phyloP scores from a whole-genome alignment of 2,888 invertebrate species.

The Unio delphinus region DNA sequence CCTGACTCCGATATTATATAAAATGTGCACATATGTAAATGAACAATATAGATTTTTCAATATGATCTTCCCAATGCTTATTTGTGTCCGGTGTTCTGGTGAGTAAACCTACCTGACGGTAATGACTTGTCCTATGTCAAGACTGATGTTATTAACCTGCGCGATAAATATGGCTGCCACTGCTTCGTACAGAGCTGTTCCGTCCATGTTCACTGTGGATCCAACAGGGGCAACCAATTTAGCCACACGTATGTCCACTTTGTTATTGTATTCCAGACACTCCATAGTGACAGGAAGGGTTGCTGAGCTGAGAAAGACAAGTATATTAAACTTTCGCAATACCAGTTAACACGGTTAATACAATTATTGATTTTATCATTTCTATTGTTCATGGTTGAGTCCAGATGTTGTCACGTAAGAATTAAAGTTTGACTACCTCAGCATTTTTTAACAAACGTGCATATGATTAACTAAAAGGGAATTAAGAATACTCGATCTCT shows the following conservation, averaged over 20 bases:
- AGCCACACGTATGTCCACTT: slow-evolving; percentile 85
- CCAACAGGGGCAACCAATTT: slow-evolving; percentile 92
- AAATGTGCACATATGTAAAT: background rate
- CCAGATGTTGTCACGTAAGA: no score
- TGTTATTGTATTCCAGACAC: slow-evolving; percentile 87
- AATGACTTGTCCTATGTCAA: slow-evolving; percentile 87
- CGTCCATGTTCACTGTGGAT: slow-evolving; percentile 77
- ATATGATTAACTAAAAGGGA: no score
- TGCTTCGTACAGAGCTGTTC: slow-evolving; percentile 82
- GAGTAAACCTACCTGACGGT: slow-evolving; percentile 85
- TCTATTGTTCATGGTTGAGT: no score
- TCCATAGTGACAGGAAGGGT: slow-evolving; percentile 90
- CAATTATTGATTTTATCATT: no score
- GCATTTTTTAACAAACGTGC: no score
- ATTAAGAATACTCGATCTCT: no score
- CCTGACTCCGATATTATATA: no score
- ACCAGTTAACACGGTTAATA: no score
- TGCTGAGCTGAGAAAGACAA: slow-evolving; percentile 79
- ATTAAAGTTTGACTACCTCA: no score
- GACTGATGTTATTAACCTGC: slow-evolving; percentile 85
- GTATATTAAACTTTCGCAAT: background rate
- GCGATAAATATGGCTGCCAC: slow-evolving; percentile 90
- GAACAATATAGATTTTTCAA: background rate
- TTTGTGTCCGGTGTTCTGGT: background rate
- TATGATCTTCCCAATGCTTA: background rate